Evolutionary conservation across 2,113 vertebrate species (phyloP).

Genomic region (Heterotilapia buettikoferi): DNA sequence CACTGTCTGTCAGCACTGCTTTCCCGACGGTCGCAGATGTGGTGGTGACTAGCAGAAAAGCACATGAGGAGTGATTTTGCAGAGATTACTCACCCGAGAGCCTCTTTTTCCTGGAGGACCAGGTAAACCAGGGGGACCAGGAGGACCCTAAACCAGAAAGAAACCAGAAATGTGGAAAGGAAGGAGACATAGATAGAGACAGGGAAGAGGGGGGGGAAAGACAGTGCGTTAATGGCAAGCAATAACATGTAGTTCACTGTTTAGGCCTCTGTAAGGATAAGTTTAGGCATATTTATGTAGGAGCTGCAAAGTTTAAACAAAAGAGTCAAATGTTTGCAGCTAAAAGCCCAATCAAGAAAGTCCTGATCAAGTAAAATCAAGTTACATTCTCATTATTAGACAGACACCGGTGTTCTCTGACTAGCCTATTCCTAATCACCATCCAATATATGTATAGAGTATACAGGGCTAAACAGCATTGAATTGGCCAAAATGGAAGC

Average conservation of each 20-base stretch:
- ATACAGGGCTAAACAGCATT: not conserved
- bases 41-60: not conserved
- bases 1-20: not conserved
- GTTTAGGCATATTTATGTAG: conserved; percentile 29
- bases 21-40: not conserved
- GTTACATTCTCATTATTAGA: not conserved
- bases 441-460: not conserved
- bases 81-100: conserved; percentile 82
- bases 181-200: not conserved
- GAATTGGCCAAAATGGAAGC: not conserved
- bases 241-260: conserved; percentile 49
- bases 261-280: no score
- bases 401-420: not conserved
- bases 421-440: not conserved
- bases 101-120: conserved; percentile 90
- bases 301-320: conserved; percentile 27
- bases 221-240: conserved; percentile 46
- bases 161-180: not conserved
- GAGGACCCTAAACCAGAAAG: conserved; percentile 79
- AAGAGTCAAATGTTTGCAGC: not conserved
- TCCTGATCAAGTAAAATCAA: not conserved
- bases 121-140: conserved; percentile 87
- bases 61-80: not conserved
- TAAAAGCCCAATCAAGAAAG: conserved; percentile 7
- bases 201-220: not conserved